Evolutionary conservation across 2,113 vertebrate genomes (phyloP).

Genomic region (Andinoacara biseriatus): DNA sequence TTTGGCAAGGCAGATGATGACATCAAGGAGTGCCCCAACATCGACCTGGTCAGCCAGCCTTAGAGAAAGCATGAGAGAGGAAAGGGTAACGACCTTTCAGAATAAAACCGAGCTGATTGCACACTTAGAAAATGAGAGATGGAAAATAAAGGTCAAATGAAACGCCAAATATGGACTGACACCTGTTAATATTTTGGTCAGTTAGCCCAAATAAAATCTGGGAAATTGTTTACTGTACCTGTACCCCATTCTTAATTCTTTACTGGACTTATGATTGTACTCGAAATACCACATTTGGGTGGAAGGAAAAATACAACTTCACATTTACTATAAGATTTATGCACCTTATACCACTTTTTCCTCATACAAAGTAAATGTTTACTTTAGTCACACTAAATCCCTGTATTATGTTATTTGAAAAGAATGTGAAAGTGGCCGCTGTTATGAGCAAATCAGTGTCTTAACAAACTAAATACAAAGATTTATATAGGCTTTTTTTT

Average conservation of each 20-base stretch:
- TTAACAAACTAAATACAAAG: fast-evolving
- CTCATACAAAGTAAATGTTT: neutral
- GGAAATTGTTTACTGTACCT: neutral
- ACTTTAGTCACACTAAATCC: neutral
- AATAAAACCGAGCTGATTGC: neutral
- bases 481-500: neutral
- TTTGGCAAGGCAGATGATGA: neutral
- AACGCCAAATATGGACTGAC: neutral
- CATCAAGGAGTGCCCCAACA: neutral
- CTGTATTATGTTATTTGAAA: neutral
- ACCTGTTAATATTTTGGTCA: neutral
- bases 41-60: neutral
- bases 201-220: neutral
- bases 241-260: neutral
- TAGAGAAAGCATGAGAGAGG: neutral
- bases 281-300: too few species aligned
- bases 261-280: fast-evolving
- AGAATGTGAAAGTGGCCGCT: neutral
- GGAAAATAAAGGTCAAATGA: too few species aligned
- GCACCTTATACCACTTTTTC: neutral
- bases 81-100: neutral
- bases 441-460: too few species aligned
- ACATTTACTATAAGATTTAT: neutral
- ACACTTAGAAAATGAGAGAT: neutral
- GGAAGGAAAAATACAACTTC: neutral